Evolutionary conservation across 2,888 invertebrate genomes (phyloP).

Genomic region (Leptopterna dolabrata): DNA sequence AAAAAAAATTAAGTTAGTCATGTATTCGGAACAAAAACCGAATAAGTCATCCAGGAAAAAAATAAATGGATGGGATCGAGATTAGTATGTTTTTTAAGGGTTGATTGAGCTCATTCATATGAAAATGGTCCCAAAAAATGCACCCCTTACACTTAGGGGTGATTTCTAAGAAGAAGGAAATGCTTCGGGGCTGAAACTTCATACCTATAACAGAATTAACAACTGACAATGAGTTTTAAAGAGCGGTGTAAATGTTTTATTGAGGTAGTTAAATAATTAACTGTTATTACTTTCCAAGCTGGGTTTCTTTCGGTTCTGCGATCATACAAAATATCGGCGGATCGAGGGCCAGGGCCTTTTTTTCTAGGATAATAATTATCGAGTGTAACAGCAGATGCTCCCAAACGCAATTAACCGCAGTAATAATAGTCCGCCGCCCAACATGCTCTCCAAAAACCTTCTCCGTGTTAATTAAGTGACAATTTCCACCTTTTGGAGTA

Average conservation of each 20-base stretch:
- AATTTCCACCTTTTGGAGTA: neutral
- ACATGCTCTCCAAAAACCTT: neutral
- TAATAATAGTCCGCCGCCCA: neutral
- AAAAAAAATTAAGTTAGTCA: too few relatives aligned
- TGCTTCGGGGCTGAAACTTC: neutral
- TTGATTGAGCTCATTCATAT: neutral
- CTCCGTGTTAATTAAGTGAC: neutral
- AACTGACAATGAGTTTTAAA: neutral
- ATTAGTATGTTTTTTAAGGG: neutral
- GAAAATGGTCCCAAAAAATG: neutral
- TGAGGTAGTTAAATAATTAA: neutral
- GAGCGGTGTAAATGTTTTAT: neutral
- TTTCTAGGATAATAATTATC: neutral
- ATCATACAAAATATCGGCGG: neutral
- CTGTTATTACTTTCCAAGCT: neutral
- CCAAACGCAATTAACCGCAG: neutral
- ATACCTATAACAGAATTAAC: neutral
- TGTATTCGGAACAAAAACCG: neutral
- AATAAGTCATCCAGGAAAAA: neutral
- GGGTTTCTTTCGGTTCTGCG: neutral
- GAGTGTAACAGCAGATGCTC: neutral
- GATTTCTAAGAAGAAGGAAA: neutral
- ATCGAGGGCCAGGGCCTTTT: neutral
- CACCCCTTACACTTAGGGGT: neutral
- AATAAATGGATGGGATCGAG: neutral